Base-by-base conservation (phyloP, 2,113 vertebrate species). In the Atrichornis clamosus region DNA sequence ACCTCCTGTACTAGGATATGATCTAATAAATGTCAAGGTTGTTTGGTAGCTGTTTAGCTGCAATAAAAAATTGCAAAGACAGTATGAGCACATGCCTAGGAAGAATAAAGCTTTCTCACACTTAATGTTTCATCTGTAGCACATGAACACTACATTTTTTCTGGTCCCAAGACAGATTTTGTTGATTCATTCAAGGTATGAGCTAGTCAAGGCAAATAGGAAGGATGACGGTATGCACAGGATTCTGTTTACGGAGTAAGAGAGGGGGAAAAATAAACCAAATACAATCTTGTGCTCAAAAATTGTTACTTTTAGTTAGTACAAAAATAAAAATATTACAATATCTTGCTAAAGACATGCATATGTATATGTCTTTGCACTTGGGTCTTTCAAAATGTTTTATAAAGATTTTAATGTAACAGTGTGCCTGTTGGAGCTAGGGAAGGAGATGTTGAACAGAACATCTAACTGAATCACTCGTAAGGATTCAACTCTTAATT, bases 181-280 rank as follows among this genome's bases (percentile, higher is more conserved):
- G 9, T 60, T 72, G 10, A 59, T 87, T 64, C 13, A 28, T 78
- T 72, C 28, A 56, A 87, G 35, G 27, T 68, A 39, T 82, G 41
- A 75, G 67, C 17, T 63, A 44, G 21, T 46, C n/a, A 84, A 56
- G 33, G 5, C 22, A 67, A 47, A 72, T 52, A 60, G 19, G 19
- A 67, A 15, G 8, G 33, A 68, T 13, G 11, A 14, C 59, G 23
- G 7, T 6, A 67, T 67, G 21, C 21, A 72, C 30, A 70, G 27
- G 3, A 42, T 67, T 87, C 30, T 55, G 4, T 35, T 70, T 78
- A 49, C 19, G 13, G 19, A 19, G 3, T 63, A 39, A 63, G 7
- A 8, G 41, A 24, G 3, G 6, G 2, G 1, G 0, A 5, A 27
- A 78, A 22, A 3, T 3, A 46, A 95, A 52, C 3, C 7, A 44